These are phyloP conservation scores for Calliopum simillimum DNA, from an alignment of 2,888 invertebrate species.

Conservation along the genomic window DNA sequence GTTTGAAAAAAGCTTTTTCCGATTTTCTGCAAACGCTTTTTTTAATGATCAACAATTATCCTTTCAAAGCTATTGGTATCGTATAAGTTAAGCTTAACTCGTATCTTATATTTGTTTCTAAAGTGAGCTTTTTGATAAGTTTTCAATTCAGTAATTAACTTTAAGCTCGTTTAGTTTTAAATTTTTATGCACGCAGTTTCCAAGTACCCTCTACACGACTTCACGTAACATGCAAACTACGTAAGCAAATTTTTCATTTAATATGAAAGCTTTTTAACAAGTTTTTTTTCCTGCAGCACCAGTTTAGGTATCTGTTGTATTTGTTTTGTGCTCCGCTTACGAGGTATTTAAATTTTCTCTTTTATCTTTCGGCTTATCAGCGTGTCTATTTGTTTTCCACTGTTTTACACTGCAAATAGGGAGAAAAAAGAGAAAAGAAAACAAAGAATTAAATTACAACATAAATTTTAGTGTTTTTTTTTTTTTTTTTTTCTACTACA, in stretches of 20 bases:
- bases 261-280: neutral
- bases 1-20: too few relatives aligned
- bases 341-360: slow-evolving; percentile 42
- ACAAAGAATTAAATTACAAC: slow-evolving; percentile 27
- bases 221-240: too few relatives aligned
- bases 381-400: neutral
- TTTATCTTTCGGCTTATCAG: slow-evolving; percentile 3
- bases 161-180: neutral
- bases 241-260: too few relatives aligned
- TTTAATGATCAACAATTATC: too few relatives aligned
- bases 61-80: too few relatives aligned
- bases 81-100: too few relatives aligned
- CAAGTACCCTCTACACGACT: too few relatives aligned
- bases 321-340: slow-evolving; percentile 49
- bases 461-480: slow-evolving; percentile 17
- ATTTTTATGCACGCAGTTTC: neutral
- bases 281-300: neutral
- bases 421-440: slow-evolving; percentile 15
- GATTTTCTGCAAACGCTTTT: too few relatives aligned
- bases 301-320: neutral
- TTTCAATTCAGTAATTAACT: neutral
- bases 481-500: slow-evolving; percentile 3
- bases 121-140: neutral
- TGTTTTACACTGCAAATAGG: slow-evolving; percentile 6
- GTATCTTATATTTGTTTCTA: too few relatives aligned